Percentiles rank a stretch among this genome's conserved stretches.
Evolutionary conservation across 2,797 vertebrate genomes (phyloP).

Genomic region (Iguana delicatissima): DNA sequence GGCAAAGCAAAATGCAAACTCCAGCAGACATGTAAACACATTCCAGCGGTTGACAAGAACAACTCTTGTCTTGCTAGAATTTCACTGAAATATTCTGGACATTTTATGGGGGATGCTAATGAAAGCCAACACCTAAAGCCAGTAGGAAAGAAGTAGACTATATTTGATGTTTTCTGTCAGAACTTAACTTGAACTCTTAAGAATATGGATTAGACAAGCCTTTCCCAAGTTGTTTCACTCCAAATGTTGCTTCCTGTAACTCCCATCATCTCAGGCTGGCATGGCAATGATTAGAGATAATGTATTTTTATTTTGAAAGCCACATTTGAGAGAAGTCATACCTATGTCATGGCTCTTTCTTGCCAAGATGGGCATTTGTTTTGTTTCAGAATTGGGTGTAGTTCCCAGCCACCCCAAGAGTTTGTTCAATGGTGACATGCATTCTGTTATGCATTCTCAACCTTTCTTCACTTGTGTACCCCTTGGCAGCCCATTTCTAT

Average conservation of each 20-base stretch:
- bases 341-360: too few relatives aligned
- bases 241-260: not conserved
- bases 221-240: not conserved
- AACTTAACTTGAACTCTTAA: not conserved
- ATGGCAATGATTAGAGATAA: not conserved
- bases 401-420: too few relatives aligned
- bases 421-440: too few relatives aligned
- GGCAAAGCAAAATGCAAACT: slow-evolving; percentile 19
- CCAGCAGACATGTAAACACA: slow-evolving; percentile 21
- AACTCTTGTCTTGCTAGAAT: not conserved
- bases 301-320: not conserved
- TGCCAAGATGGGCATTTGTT: too few relatives aligned
- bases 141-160: not conserved
- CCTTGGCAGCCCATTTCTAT: too few relatives aligned
- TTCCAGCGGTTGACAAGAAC: slow-evolving; percentile 24
- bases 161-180: not conserved
- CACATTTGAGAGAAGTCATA: not conserved
- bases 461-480: too few relatives aligned
- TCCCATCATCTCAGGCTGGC: not conserved
- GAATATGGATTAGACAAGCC: too few relatives aligned
- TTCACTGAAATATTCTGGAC: not conserved
- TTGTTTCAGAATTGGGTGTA: too few relatives aligned
- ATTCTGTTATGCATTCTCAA: too few relatives aligned
- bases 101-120: not conserved
- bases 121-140: not conserved